Percentiles rank a stretch among this genome's conserved stretches.
Conservation (phyloP, 2,797 vertebrate genomes). For the Tamandua tetradactyla region DNA sequence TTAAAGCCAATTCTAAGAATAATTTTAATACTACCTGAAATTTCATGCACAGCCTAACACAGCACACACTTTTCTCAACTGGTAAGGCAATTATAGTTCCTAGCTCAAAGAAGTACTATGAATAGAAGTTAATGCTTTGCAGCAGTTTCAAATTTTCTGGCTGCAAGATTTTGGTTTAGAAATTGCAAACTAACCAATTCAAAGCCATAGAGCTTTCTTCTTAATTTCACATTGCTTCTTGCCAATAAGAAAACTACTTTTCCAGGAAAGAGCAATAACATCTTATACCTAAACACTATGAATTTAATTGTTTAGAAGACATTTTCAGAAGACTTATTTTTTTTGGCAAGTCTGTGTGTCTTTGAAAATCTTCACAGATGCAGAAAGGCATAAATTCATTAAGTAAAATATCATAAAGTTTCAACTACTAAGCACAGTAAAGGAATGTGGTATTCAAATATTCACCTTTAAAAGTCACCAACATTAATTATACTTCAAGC, state of each 20-base stretch:
- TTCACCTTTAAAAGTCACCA: constrained; percentile 22
- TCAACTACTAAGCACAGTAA: not conserved
- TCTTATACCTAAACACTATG: not conserved
- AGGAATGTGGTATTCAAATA: constrained; percentile 36
- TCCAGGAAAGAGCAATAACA: constrained; percentile 18
- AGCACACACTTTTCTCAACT: not conserved
- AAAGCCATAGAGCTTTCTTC: not conserved
- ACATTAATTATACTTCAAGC: constrained; percentile 41
- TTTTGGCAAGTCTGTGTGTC: constrained; percentile 1
- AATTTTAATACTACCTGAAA: not conserved
- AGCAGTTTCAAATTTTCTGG: constrained; percentile 38
- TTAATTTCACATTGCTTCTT: constrained; percentile 36
- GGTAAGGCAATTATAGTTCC: not conserved
- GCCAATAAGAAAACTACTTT: constrained; percentile 50
- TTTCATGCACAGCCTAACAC: rapidly evolving
- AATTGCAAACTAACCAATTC: constrained; percentile 8
- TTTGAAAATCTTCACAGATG: constrained; percentile 23
- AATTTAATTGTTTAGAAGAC: constrained; percentile 34
- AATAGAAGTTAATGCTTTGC: not conserved
- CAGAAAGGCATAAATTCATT: constrained; percentile 44
- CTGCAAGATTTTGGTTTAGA: not conserved
- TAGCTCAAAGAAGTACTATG: not conserved
- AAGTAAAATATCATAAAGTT: constrained; percentile 6
- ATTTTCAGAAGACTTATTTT: constrained; percentile 41
- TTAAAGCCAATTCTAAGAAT: not conserved